Evolutionary conservation across 1,140 invertebrate species (phyloP).

Genomic region (Drosophila funebris): DNA sequence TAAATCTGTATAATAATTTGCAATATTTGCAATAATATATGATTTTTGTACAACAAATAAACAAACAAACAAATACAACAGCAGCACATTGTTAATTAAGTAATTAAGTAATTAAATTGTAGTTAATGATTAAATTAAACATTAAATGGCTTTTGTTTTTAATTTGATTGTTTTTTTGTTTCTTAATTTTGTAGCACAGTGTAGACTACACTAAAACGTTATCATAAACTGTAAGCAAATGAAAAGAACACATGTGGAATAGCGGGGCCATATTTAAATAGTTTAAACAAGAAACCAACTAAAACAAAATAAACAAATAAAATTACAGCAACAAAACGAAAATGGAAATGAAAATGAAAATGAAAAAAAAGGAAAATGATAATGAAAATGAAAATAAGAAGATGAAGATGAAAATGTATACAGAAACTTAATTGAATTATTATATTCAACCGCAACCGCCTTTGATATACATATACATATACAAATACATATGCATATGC

Average conservation of each 20-base stretch:
- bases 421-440: slow-evolving; percentile 64
- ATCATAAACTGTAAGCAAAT: slow-evolving; percentile 73
- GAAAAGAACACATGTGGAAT: slow-evolving; percentile 78
- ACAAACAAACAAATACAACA: slow-evolving; percentile 20
- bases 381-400: slow-evolving; percentile 36
- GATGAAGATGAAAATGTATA: slow-evolving; percentile 50
- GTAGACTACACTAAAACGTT: slow-evolving; percentile 45
- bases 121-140: slow-evolving; percentile 31
- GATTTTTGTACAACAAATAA: slow-evolving; percentile 45
- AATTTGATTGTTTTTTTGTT: slow-evolving; percentile 34
- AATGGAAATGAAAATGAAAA: slow-evolving; percentile 34
- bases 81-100: slow-evolving; percentile 56
- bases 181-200: slow-evolving; percentile 47
- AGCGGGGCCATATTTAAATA: slow-evolving; percentile 84
- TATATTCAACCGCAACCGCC: slow-evolving; percentile 64
- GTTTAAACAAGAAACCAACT: slow-evolving; percentile 59
- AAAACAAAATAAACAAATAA: slow-evolving; percentile 35
- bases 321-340: slow-evolving; percentile 30
- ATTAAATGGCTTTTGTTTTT: slow-evolving; percentile 42
- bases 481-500: slow-evolving; percentile 45
- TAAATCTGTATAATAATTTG: slow-evolving; percentile 48
- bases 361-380: background rate
- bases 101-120: slow-evolving; percentile 46
- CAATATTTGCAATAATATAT: slow-evolving; percentile 71
- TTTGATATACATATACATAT: slow-evolving; percentile 69